phyloP scores from a whole-genome alignment of 2,113 vertebrate species.

The Noturus placidus region DNA sequence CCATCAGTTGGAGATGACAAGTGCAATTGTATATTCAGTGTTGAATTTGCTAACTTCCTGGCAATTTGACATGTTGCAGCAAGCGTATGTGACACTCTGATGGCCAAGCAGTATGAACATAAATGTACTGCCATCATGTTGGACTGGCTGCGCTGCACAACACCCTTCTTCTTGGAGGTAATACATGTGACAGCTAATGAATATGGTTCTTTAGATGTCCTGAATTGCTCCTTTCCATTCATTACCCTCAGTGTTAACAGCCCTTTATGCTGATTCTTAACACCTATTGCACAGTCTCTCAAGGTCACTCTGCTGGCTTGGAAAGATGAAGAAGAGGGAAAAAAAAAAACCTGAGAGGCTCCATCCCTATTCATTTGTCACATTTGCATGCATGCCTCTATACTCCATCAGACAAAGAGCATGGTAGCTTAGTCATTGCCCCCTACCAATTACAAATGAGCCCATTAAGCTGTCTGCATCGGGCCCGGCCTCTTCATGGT shows the following conservation, averaged over 20 bases:
- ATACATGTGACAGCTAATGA: constrained; percentile 54
- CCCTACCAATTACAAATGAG: constrained; percentile 94
- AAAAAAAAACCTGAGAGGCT: constrained; percentile 52
- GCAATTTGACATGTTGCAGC: neutral
- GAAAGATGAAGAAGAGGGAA: constrained; percentile 46
- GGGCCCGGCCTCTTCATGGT: constrained; percentile 85
- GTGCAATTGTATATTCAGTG: constrained; percentile 20
- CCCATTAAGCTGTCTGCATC: constrained; percentile 91
- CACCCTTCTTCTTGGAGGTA: constrained; percentile 35
- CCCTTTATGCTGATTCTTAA: constrained; percentile 56
- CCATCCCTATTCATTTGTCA: constrained; percentile 87
- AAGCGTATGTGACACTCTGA: constrained; percentile 4
- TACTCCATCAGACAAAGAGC: constrained; percentile 81
- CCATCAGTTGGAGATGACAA: neutral
- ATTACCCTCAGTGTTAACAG: constrained; percentile 55
- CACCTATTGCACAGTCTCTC: constrained; percentile 57
- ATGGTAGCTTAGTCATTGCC: constrained; percentile 75
- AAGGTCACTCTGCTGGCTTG: constrained; percentile 55
- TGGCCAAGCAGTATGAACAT: constrained; percentile 1
- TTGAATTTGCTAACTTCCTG: constrained; percentile 7
- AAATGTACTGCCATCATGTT: constrained; percentile 37
- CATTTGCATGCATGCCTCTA: constrained; percentile 87
- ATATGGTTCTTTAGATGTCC: constrained; percentile 54
- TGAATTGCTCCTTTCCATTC: constrained; percentile 56
- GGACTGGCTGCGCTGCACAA: constrained; percentile 40